Percentiles rank a stretch among this genome's conserved stretches.
Conservation (phyloP, 2,797 vertebrate species). For the Neosilurus hyrtlii region DNA sequence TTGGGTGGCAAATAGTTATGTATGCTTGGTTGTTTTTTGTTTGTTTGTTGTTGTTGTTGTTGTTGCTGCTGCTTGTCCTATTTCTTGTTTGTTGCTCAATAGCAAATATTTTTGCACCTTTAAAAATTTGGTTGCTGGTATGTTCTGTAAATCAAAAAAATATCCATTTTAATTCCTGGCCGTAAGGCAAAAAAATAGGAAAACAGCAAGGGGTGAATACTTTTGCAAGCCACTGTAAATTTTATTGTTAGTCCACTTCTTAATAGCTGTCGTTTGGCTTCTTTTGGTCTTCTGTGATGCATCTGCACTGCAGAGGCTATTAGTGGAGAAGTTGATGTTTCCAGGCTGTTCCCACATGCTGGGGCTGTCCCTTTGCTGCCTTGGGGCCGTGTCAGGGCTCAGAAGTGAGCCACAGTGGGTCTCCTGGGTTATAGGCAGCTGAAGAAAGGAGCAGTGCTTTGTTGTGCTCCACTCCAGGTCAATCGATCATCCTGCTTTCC, state of each 20-base stretch:
- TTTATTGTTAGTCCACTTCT: neutral
- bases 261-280: neutral
- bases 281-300: neutral
- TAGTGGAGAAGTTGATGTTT: constrained; percentile 16
- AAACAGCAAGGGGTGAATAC: neutral
- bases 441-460: constrained; percentile 42
- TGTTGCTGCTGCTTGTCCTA: too few relatives aligned
- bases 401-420: constrained; percentile 28
- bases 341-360: neutral
- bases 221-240: neutral
- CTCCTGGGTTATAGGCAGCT: constrained; percentile 37
- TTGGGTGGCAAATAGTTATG: too few relatives aligned
- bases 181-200: too few relatives aligned
- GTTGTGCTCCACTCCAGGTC: constrained; percentile 18
- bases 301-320: constrained; percentile 16
- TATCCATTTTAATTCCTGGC: too few relatives aligned
- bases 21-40: too few relatives aligned
- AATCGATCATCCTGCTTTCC: constrained; percentile 41
- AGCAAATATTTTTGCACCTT: too few relatives aligned
- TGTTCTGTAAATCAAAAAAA: too few relatives aligned
- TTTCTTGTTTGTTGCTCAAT: too few relatives aligned
- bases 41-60: too few relatives aligned
- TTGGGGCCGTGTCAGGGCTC: constrained; percentile 1
- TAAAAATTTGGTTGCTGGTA: too few relatives aligned
- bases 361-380: constrained; percentile 10